Conservation (phyloP, 2,888 invertebrate genomes). For the Callosobruchus maculatus region DNA sequence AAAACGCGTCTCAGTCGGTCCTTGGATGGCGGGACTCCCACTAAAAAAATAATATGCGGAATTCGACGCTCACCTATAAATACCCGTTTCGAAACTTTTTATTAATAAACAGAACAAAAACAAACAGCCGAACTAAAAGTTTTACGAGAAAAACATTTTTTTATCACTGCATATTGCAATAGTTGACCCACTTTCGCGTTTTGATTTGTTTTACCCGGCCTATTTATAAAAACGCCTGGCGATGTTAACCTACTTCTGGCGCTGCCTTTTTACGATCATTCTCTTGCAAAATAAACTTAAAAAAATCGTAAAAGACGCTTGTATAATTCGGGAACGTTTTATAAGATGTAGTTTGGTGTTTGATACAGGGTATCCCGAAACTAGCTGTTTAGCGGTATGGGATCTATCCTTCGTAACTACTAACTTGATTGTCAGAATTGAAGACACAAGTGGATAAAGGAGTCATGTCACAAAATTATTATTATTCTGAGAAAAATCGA, state of each 20-base stretch:
- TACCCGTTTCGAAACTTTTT: conserved; percentile 1
- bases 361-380: background rate
- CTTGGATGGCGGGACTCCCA: background rate
- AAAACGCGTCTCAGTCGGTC: background rate
- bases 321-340: background rate
- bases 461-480: no score
- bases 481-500: no score
- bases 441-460: no score
- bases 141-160: conserved; percentile 20
- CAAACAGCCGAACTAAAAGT: conserved; percentile 7
- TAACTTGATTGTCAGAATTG: no score
- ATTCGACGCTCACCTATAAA: background rate
- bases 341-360: background rate
- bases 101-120: conserved; percentile 6
- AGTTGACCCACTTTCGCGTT: conserved; percentile 21
- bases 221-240: conserved; percentile 22
- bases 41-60: background rate
- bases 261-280: background rate
- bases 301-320: background rate
- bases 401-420: no score
- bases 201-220: conserved; percentile 19
- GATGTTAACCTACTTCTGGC: conserved; percentile 22
- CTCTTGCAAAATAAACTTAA: background rate
- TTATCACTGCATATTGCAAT: conserved; percentile 21
- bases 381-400: no score